Evolutionary conservation across 2,888 invertebrate genomes (phyloP).

Genomic region (Zhengitettix transpicula): DNA sequence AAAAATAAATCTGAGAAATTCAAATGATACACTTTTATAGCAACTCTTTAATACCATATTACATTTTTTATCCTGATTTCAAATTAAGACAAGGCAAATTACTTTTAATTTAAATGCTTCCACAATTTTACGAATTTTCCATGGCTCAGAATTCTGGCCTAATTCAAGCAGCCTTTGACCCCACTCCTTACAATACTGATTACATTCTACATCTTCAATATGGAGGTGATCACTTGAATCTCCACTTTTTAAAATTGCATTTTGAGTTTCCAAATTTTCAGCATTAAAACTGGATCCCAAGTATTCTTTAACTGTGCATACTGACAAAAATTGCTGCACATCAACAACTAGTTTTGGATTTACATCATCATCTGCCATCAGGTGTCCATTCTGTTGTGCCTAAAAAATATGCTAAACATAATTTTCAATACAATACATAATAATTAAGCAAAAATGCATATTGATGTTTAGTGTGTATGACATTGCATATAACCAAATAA

Average conservation of each 20-base stretch:
- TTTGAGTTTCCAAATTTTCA: background rate
- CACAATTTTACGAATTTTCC: slow-evolving; percentile 6
- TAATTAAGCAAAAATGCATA: too few relatives aligned
- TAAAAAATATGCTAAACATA: background rate
- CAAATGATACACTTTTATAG: too few relatives aligned
- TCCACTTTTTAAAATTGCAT: background rate
- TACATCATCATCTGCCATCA: slow-evolving; percentile 1
- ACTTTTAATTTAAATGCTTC: slow-evolving; percentile 12
- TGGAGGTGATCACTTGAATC: background rate
- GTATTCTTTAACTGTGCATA: slow-evolving; percentile 8
- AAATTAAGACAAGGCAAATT: background rate
- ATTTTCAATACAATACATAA: too few relatives aligned
- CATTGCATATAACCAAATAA: too few relatives aligned
- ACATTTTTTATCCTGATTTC: too few relatives aligned
- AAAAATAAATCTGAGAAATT: too few relatives aligned
- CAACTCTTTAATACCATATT: too few relatives aligned
- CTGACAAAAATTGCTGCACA: slow-evolving; percentile 4
- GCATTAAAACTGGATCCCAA: background rate
- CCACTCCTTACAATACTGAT: slow-evolving; percentile 9
- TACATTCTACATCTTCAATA: slow-evolving; percentile 5
- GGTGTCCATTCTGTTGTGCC: slow-evolving; percentile 7
- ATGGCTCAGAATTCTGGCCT: slow-evolving; percentile 4
- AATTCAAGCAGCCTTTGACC: slow-evolving; percentile 2
- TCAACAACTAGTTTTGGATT: slow-evolving; percentile 3
- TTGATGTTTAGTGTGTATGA: too few relatives aligned